Conservation (phyloP, 2,113 vertebrate genomes). For the Mus pahari region DNA sequence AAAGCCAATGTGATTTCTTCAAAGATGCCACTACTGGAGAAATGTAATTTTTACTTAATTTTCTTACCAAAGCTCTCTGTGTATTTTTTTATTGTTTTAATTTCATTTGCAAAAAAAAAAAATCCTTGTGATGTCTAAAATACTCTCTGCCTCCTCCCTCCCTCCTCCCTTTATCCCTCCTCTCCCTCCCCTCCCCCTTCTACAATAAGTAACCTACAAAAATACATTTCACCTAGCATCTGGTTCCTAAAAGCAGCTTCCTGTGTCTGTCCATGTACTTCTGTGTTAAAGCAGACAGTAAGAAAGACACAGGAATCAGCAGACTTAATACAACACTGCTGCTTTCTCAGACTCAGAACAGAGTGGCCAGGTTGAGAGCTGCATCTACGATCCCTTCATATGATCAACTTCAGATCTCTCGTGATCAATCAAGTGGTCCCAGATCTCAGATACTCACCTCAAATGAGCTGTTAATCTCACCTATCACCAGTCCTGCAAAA, state of each 20-base stretch:
- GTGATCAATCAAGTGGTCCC: not conserved
- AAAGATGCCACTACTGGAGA: not conserved
- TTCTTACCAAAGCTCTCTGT: not conserved
- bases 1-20: conserved; percentile 36
- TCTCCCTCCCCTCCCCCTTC: not conserved
- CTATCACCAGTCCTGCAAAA: not conserved
- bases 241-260: conserved; percentile 11
- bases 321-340: not conserved
- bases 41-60: conserved; percentile 56
- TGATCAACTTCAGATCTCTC: not conserved
- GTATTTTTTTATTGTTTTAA: not conserved
- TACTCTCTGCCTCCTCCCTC: rapidly evolving
- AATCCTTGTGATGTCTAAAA: conserved; percentile 17
- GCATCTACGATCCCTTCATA: not conserved
- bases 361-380: not conserved
- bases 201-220: not conserved
- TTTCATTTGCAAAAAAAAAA: conserved; percentile 39
- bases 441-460: not conserved
- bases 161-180: not conserved
- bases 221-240: not conserved
- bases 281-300: not conserved
- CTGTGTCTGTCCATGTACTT: not conserved
- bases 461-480: not conserved
- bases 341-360: not conserved
- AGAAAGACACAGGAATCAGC: not conserved